A percentile compares a stretch with the other conserved stretches of the same genome.
Evolutionary conservation across 2,888 invertebrate species (phyloP).

Genomic region (Diplolepis rosae): DNA sequence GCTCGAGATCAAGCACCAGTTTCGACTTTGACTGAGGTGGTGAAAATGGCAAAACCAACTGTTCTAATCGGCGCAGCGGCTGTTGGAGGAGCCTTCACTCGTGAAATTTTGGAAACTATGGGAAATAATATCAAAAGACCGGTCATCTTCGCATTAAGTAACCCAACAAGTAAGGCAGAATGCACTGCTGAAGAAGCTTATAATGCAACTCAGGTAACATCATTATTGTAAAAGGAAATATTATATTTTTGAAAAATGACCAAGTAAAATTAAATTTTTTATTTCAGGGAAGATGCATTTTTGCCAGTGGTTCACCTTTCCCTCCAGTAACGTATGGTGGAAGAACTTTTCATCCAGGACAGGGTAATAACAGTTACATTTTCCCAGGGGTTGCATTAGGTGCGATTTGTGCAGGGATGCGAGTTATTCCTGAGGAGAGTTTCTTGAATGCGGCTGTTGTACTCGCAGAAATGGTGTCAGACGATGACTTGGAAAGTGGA

Average conservation of each 20-base stretch:
- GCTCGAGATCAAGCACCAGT: conserved; percentile 87
- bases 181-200: conserved; percentile 99
- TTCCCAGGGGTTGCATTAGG: conserved; percentile 97
- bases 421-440: conserved; percentile 92
- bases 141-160: conserved; percentile 97
- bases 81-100: conserved; percentile 93
- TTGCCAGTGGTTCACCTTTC: conserved; percentile 98
- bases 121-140: conserved; percentile 87
- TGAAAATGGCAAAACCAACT: conserved; percentile 87
- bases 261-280: conserved; percentile 13
- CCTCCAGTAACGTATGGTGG: conserved; percentile 88
- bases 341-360: conserved; percentile 90
- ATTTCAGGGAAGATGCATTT: conserved; percentile 88
- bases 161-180: conserved; percentile 98
- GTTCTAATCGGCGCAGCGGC: conserved; percentile 97
- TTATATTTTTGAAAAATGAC: neutral
- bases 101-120: conserved; percentile 91
- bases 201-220: conserved; percentile 85
- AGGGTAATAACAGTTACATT: conserved; percentile 98
- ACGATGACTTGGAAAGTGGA: conserved; percentile 87
- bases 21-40: conserved; percentile 86
- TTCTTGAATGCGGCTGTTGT: conserved; percentile 94
- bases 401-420: conserved; percentile 89
- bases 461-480: conserved; percentile 86
- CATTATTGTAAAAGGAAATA: too few relatives aligned